Evolutionary conservation across 2,888 invertebrate genomes (phyloP), one percentile per base, ranked within the genome.

Genomic region (Drosophila picticornis): DNA sequence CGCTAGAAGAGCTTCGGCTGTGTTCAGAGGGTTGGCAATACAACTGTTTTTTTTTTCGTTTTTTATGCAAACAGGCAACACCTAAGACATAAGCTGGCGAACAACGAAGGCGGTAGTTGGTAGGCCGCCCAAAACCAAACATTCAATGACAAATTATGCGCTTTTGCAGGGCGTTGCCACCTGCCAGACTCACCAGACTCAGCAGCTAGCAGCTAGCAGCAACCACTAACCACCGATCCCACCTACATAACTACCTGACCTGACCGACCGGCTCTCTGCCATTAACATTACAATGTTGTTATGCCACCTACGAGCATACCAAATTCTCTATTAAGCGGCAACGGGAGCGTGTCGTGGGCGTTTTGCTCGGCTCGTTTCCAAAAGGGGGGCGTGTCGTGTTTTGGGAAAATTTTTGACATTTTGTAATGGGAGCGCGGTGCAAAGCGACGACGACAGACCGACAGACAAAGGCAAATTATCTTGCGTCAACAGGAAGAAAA

Each of bases 131-230:
- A 71, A 83, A 82, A 73, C 81, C 88, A 84, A 90, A 90, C 90
- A 90, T 84, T 90, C 91, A 91, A 90, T 90, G 90, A 90, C 90
- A 90, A 90, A 90, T 90, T 90, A 82, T 88, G 84, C 81, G 84
- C 75, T 77, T 74, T 56, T 57, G 71, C 75, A 66, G 87, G 87
- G 85, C 84, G 85, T 85, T 58, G 68, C 77, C 65, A 70, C 68
- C 79, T 71, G 79, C 63, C 72, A 67, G 59, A 46, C 62, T 63
- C 56, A 58, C 11, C 75, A 29, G 50, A 34, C 43, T 46, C 34
- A 6, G 31, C 48, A 61, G 58, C 61, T 36, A 36, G 36, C 73
- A 27, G 48, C 40, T 43, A 6, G 32, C 46, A 60, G 55, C 59
- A 50, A 31, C 31, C 27, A 48, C 59, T 29, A 31, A 72, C 58